Conservation (phyloP, 2,797 vertebrate genomes). For the Pantherophis alleghaniensis region DNA sequence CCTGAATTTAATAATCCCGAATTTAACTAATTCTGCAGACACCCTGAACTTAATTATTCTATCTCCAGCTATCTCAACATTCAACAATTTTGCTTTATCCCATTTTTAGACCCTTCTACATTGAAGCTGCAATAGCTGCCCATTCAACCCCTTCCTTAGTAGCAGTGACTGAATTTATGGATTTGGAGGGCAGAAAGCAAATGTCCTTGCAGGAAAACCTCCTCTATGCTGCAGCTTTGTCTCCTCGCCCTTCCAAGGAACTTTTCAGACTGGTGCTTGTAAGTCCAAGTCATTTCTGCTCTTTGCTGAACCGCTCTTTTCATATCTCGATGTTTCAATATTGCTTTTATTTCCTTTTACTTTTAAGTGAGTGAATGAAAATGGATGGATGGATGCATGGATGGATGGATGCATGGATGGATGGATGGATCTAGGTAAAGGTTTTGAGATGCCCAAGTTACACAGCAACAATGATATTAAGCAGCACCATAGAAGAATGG, state of each 20-base stretch:
- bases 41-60: neutral
- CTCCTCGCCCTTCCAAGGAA: slow-evolving; percentile 60
- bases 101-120: slow-evolving; percentile 53
- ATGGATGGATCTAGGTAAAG: neutral
- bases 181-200: slow-evolving; percentile 56
- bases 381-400: neutral
- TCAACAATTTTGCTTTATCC: neutral
- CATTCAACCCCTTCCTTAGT: slow-evolving; percentile 57
- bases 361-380: neutral
- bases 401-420: too few species aligned
- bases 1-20: too few species aligned
- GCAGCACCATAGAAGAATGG: neutral
- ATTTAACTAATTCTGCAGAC: neutral
- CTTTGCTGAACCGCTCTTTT: neutral
- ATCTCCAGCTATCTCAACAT: neutral
- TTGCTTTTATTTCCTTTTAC: neutral
- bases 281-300: neutral
- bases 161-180: slow-evolving; percentile 64
- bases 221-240: slow-evolving; percentile 62
- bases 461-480: neutral
- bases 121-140: slow-evolving; percentile 57
- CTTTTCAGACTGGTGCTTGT: slow-evolving; percentile 64
- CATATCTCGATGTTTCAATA: neutral
- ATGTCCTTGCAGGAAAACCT: slow-evolving; percentile 57
- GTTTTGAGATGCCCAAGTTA: neutral